Evolutionary conservation across 2,113 vertebrate species (phyloP).

Genomic region (Antennarius striatus): DNA sequence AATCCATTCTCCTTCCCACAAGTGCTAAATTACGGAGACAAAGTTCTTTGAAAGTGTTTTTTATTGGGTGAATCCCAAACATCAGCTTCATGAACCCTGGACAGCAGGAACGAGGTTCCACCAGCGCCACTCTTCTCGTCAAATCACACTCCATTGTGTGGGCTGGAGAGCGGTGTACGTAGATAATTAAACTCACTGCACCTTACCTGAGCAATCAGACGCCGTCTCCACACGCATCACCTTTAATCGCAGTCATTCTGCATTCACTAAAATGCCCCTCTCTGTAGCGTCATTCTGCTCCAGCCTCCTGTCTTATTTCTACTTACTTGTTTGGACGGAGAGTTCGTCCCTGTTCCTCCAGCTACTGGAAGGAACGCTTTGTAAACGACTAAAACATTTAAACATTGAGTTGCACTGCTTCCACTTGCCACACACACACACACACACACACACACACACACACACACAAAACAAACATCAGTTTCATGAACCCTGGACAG

Average conservation of each 20-base stretch:
- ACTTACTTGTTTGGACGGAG: slow-evolving; percentile 36
- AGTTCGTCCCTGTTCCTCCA: slow-evolving; percentile 2
- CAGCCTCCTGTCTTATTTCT: slow-evolving; percentile 37
- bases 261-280: slow-evolving; percentile 29
- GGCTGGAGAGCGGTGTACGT: not conserved
- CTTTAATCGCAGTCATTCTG: slow-evolving; percentile 79
- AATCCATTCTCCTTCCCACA: no score
- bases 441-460: slow-evolving; percentile 19
- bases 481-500: not conserved
- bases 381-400: slow-evolving; percentile 31
- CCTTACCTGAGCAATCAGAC: slow-evolving; percentile 77
- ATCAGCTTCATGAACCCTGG: slow-evolving; percentile 1
- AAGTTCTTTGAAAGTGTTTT: not conserved
- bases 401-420: slow-evolving; percentile 26
- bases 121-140: slow-evolving; percentile 11
- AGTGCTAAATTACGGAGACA: no score
- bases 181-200: slow-evolving; percentile 48
- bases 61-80: slow-evolving; percentile 5
- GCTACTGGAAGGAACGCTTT: slow-evolving; percentile 4
- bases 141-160: slow-evolving; percentile 71
- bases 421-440: slow-evolving; percentile 37
- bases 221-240: slow-evolving; percentile 72
- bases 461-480: slow-evolving; percentile 16
- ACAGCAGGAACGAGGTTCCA: slow-evolving; percentile 17
- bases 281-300: slow-evolving; percentile 10